Percentiles rank a stretch among this genome's conserved stretches.
Conservation (phyloP, 2,888 invertebrate species). For the Apamea anceps region DNA sequence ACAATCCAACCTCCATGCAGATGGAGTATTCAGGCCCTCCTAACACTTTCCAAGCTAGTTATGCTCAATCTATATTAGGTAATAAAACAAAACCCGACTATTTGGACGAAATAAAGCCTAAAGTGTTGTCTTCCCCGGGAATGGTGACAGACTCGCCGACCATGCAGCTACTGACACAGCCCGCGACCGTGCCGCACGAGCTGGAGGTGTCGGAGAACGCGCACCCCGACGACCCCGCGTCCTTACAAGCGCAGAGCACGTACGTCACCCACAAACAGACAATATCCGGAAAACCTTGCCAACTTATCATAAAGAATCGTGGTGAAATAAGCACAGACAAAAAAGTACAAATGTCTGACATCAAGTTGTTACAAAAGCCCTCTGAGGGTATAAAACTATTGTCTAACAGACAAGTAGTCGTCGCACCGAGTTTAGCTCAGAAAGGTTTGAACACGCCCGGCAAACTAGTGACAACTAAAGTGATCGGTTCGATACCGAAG, state of each 20-base stretch:
- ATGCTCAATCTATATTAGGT: constrained; percentile 85
- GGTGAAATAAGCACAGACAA: constrained; percentile 78
- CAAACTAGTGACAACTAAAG: constrained; percentile 86
- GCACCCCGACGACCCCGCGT: constrained; percentile 79
- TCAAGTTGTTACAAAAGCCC: constrained; percentile 86
- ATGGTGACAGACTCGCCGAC: constrained; percentile 83
- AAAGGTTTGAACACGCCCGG: constrained; percentile 81
- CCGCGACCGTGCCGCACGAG: constrained; percentile 82
- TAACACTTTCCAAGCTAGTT: constrained; percentile 87
- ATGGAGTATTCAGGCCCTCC: constrained; percentile 83
- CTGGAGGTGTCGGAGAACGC: constrained; percentile 77
- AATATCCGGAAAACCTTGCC: constrained; percentile 81
- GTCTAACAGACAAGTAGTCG: constrained; percentile 84
- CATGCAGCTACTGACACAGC: constrained; percentile 84
- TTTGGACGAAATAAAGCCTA: constrained; percentile 81
- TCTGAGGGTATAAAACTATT: constrained; percentile 84
- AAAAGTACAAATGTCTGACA: constrained; percentile 83
- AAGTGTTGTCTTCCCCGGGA: constrained; percentile 79
- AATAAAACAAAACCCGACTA: constrained; percentile 82
- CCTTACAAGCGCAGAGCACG: constrained; percentile 79
- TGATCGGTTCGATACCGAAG: constrained; percentile 83
- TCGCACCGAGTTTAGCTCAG: constrained; percentile 80
- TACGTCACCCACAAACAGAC: constrained; percentile 75
- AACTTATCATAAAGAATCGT: constrained; percentile 85
- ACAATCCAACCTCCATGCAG: constrained; percentile 76